Evolutionary conservation across 2,888 invertebrate species (phyloP).

Genomic region (Patella caerulea): DNA sequence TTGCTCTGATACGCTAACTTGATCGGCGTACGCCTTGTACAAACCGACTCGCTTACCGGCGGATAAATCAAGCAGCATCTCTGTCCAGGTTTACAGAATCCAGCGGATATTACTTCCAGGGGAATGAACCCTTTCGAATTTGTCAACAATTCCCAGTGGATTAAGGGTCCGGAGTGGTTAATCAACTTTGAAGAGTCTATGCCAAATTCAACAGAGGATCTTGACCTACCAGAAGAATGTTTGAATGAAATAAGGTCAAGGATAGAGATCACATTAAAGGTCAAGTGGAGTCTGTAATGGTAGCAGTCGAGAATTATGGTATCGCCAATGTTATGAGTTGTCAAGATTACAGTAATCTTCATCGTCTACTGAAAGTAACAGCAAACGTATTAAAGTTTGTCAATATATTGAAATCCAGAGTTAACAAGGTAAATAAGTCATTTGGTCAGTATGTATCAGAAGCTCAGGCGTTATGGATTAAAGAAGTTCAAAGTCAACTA

Average conservation of each 20-base stretch:
- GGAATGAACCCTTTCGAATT: conserved; percentile 7
- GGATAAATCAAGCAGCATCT: too few species aligned
- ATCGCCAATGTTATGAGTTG: neutral
- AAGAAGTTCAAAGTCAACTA: neutral
- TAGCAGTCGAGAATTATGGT: neutral
- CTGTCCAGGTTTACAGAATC: neutral
- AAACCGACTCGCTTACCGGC: too few species aligned
- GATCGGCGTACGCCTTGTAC: too few species aligned
- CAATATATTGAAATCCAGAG: neutral
- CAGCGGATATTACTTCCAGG: neutral
- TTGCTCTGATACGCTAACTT: too few species aligned
- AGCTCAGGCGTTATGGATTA: neutral
- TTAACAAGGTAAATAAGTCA: neutral
- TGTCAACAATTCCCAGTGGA: neutral
- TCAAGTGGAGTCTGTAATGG: neutral
- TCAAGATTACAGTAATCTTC: neutral
- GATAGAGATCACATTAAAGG: neutral
- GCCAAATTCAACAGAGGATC: neutral
- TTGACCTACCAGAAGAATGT: neutral
- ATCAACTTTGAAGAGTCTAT: neutral
- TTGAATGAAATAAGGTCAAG: neutral
- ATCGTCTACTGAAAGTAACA: conserved; percentile 2
- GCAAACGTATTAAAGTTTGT: neutral
- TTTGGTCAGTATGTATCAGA: neutral
- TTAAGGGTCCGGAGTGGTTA: neutral